Conservation (phyloP, 1,140 invertebrate genomes). For the Drosophila pallidifrons region DNA sequence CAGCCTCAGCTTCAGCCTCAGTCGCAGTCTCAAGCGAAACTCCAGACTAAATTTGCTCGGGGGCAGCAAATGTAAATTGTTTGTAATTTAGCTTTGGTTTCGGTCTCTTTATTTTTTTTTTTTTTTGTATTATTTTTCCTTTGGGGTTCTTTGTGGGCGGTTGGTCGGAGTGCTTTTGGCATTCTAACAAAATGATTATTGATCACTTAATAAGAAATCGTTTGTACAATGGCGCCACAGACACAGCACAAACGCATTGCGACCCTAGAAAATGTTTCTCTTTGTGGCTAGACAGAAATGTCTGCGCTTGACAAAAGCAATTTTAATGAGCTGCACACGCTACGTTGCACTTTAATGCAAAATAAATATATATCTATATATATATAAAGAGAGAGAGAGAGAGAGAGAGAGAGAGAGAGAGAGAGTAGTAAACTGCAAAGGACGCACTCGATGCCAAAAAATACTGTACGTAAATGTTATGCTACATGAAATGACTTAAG, state of each 20-base stretch:
- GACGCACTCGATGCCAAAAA: constrained; percentile 34
- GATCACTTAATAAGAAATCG: constrained; percentile 81
- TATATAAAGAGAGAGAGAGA: constrained; percentile 25
- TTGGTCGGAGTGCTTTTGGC: constrained; percentile 68
- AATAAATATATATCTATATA: constrained; percentile 73
- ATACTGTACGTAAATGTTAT: constrained; percentile 21
- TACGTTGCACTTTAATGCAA: constrained; percentile 77
- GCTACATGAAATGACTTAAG: constrained; percentile 41
- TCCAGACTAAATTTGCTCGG: constrained; percentile 57
- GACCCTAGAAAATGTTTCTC: constrained; percentile 34
- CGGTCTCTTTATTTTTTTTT: constrained; percentile 10
- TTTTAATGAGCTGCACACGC: constrained; percentile 78
- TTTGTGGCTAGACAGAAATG: neutral
- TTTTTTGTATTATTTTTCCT: neutral
- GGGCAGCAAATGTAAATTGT: constrained; percentile 76
- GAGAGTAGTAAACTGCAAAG: constrained; percentile 12
- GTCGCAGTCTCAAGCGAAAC: constrained; percentile 7
- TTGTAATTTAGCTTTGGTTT: constrained; percentile 76
- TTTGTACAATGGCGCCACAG: constrained; percentile 70
- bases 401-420: neutral
- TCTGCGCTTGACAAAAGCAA: constrained; percentile 61
- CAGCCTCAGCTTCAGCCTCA: neutral
- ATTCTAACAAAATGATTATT: constrained; percentile 82
- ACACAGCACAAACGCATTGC: neutral
- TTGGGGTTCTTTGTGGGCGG: constrained; percentile 55